A percentile compares a stretch with the other conserved stretches of the same genome.
Conservation (phyloP, 2,888 invertebrate genomes). For the Leucania comma region DNA sequence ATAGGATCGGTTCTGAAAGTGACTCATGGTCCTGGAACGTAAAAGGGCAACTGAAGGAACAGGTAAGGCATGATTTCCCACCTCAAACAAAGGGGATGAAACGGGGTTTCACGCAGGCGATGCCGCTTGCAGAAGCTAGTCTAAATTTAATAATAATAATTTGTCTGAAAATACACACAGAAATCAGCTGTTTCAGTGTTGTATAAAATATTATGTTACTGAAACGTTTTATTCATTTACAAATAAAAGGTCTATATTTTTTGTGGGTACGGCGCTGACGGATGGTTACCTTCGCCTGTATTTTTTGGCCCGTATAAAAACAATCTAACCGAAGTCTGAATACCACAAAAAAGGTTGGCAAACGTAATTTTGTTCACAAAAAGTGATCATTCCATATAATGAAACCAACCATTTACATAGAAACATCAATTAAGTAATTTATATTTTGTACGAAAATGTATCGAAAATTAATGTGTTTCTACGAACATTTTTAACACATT, state of each 20-base stretch:
- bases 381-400: slow-evolving; percentile 33
- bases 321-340: slow-evolving; percentile 23
- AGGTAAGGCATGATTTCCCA: no score
- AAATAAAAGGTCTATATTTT: slow-evolving; percentile 39
- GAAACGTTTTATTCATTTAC: slow-evolving; percentile 10
- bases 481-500: not conserved
- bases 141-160: not conserved
- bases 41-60: no score
- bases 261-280: slow-evolving; percentile 31
- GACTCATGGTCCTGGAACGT: no score
- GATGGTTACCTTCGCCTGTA: slow-evolving; percentile 18
- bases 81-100: no score
- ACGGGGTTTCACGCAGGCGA: no score
- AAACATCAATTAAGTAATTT: slow-evolving; percentile 17
- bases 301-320: slow-evolving; percentile 54
- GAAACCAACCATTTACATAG: slow-evolving; percentile 28
- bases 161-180: slow-evolving; percentile 4
- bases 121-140: no score
- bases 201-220: not conserved
- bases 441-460: not conserved
- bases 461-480: not conserved
- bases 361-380: slow-evolving; percentile 50
- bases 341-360: slow-evolving; percentile 49
- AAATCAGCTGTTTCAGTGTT: not conserved
- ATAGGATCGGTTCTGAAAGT: no score